Conservation (phyloP, 2,888 invertebrate species). For the Eristalis intricaria region DNA sequence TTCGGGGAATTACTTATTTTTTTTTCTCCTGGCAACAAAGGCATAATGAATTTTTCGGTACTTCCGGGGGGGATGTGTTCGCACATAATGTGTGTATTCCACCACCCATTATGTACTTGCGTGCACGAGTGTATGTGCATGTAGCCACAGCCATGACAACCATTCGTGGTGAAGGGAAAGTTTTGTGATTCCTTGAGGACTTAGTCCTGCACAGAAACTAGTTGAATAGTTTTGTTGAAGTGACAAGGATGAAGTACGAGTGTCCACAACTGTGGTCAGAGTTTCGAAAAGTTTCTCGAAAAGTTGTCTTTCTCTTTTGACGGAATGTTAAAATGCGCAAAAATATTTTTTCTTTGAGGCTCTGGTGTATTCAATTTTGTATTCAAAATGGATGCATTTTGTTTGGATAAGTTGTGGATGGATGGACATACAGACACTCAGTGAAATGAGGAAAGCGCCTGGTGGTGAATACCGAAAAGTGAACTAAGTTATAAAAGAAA, state of each 20-base stretch:
- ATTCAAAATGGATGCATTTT: background rate
- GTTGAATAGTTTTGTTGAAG: constrained; percentile 37
- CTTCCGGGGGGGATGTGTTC: background rate
- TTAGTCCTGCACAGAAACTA: constrained; percentile 1
- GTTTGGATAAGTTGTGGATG: background rate
- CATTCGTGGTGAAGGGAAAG: constrained; percentile 1
- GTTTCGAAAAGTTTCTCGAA: background rate
- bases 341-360: too few species aligned
- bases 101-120: background rate
- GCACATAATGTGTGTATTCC: background rate
- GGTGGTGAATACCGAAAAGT: too few species aligned
- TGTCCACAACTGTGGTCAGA: background rate
- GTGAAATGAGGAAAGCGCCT: too few species aligned
- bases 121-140: background rate
- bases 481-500: too few species aligned
- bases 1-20: constrained; percentile 3
- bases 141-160: background rate
- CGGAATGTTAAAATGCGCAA: background rate
- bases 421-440: too few species aligned
- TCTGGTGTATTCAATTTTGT: background rate
- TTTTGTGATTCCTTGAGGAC: constrained; percentile 26
- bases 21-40: constrained; percentile 18
- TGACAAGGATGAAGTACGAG: background rate
- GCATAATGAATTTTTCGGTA: constrained; percentile 30
- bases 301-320: background rate